Evolutionary conservation across 2,113 vertebrate genomes (phyloP), one percentile per base, ranked within the genome.

Genomic region (Cavia aperea): DNA sequence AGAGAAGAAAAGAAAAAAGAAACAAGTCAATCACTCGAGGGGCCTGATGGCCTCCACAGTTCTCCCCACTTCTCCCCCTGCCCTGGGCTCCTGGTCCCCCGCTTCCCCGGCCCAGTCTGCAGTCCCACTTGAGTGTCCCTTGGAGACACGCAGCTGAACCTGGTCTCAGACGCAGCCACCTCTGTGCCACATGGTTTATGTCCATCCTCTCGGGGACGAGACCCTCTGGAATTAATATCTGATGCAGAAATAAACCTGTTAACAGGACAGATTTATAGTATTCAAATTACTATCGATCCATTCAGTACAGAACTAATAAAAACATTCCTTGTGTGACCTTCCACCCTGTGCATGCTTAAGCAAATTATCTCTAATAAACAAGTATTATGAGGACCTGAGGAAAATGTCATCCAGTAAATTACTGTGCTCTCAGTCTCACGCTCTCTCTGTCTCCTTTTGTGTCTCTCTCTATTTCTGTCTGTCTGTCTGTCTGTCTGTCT

Each of bases 311-410:
- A 77, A 96, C 92, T 95, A 95, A 97, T 95, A 97, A 97, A 97
- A 96, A 9, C 16, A 82, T 95, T 88, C 94, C 95, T 96, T 4
- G 0, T 8, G 24, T 96, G 96, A 96, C 95, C 93, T 97, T 96
- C 93, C 93, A 95, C 96, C 96, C 95, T 92, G 29, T 83, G 73
- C 77, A 70, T 36, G 58, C 92, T 96, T 96, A 97, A 97, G 95
- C 88, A 98, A 97, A 97, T 98, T 97, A 97, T 96, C 92, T 96
- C 90, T 97, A 97, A 97, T 96, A 97, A 97, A 97, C 96, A 97
- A 97, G 93, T 21, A 77, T 92, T 88, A 96, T 43, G 73, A 43
- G 88, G 94, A 94, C 89, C 72, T 90, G 90, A 96, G 94, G 93
- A 96, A 95, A 96, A 96, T 18, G 85, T 94, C 96, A 96, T 92